Conservation (phyloP, 2,888 invertebrate genomes). For the Agrochola macilenta region DNA sequence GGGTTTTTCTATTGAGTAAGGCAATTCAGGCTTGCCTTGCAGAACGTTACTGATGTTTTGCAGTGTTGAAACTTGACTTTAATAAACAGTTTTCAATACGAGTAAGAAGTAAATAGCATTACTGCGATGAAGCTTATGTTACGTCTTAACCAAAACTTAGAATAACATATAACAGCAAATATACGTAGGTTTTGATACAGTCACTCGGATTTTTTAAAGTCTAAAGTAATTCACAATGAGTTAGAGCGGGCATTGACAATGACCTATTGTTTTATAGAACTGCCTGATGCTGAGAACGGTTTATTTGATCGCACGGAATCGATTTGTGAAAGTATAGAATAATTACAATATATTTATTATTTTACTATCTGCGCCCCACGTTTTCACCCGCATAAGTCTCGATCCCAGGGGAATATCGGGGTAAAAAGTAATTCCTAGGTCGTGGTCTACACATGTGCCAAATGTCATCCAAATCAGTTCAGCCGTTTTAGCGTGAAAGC, state of each 20-base stretch:
- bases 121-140: background rate
- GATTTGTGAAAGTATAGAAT: constrained; percentile 4
- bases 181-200: constrained; percentile 2
- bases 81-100: constrained; percentile 3
- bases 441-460: too few species aligned
- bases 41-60: constrained; percentile 10
- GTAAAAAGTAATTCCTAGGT: too few species aligned
- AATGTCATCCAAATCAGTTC: too few species aligned
- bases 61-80: constrained; percentile 5
- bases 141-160: too few species aligned
- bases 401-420: too few species aligned
- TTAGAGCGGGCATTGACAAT: constrained; percentile 20
- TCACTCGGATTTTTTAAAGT: constrained; percentile 1
- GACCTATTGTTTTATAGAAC: constrained; percentile 5
- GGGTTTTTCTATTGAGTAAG: background rate
- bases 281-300: background rate
- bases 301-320: background rate
- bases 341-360: background rate
- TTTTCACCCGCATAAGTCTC: too few species aligned
- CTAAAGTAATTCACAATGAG: background rate
- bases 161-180: background rate
- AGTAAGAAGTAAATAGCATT: background rate
- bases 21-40: constrained; percentile 3
- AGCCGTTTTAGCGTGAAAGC: too few species aligned
- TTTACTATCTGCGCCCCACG: background rate